These are phyloP conservation scores for Rissa tridactyla DNA, from an alignment of 2,113 vertebrate species.

Conservation along the genomic window DNA sequence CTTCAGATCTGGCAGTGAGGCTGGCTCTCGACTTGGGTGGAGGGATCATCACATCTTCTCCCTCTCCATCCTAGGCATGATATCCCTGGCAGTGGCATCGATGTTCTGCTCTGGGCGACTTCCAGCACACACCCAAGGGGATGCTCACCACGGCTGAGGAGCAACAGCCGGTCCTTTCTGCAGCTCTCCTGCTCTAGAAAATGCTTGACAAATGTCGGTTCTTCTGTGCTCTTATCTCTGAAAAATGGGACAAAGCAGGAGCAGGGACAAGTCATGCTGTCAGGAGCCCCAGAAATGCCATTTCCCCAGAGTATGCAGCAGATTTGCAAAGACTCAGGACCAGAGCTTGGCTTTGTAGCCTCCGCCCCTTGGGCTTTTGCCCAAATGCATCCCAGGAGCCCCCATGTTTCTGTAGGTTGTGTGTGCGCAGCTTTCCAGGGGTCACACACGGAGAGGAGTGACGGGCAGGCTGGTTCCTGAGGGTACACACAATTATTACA, in stretches of 20 bases:
- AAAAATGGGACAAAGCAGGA: not conserved
- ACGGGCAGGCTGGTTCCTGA: not conserved
- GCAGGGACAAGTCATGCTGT: not conserved
- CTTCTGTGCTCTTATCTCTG: not conserved
- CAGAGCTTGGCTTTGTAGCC: not conserved
- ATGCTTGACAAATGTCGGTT: accelerated
- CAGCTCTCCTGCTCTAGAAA: not conserved
- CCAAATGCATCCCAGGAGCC: not conserved
- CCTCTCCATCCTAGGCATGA: not conserved
- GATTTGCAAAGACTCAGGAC: not conserved
- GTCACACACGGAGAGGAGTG: not conserved
- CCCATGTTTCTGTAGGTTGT: not conserved
- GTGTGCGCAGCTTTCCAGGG: not conserved
- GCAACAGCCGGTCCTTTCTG: not conserved
- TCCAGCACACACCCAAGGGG: not conserved
- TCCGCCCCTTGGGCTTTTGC: not conserved
- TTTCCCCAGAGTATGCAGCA: not conserved
- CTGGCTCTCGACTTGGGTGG: accelerated
- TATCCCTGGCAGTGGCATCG: not conserved
- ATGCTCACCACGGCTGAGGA: not conserved
- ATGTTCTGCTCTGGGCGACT: not conserved
- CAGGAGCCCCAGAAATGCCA: not conserved
- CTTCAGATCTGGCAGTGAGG: not conserved
- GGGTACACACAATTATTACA: not conserved
- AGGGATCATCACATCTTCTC: not conserved